Conservation (phyloP, 2,888 invertebrate genomes). For the Shargacucullia verbasci region DNA sequence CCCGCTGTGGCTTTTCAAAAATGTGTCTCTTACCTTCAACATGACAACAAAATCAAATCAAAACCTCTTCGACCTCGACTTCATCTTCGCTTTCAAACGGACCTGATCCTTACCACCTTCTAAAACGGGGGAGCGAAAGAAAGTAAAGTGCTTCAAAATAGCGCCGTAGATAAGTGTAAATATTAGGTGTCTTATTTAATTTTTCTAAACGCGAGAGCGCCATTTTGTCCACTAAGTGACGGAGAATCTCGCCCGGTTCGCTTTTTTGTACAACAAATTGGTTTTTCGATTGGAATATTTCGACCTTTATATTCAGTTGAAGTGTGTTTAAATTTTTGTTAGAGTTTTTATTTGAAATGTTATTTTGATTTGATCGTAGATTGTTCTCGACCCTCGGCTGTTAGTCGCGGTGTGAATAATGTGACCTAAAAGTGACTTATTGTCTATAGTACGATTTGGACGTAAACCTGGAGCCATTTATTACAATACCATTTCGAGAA, state of each 20-base stretch:
- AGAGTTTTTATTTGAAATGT: neutral
- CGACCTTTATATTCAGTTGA: conserved; percentile 3
- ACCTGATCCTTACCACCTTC: conserved; percentile 49
- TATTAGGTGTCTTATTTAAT: conserved; percentile 77
- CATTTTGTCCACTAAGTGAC: conserved; percentile 53
- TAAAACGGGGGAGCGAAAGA: conserved; percentile 63
- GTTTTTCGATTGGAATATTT: conserved; percentile 36
- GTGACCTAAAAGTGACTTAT: too few species aligned
- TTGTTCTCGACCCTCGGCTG: too few species aligned
- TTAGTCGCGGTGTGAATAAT: too few species aligned
- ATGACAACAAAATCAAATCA: too few species aligned
- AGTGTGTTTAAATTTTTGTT: neutral
- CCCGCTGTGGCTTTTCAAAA: too few species aligned
- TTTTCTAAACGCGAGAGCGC: conserved; percentile 63
- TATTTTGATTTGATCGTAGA: too few species aligned
- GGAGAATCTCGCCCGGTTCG: conserved; percentile 29
- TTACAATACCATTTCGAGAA: too few species aligned
- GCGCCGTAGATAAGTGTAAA: conserved; percentile 73
- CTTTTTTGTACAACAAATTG: conserved; percentile 42
- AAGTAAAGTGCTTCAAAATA: conserved; percentile 77
- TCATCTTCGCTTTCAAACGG: conserved; percentile 53
- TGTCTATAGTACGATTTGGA: too few species aligned
- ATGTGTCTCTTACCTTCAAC: too few species aligned
- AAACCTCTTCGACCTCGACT: too few species aligned
- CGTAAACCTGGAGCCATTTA: too few species aligned